Evolutionary conservation across 1,140 invertebrate species (phyloP).

Genomic region (Drosophila sulfurigaster): DNA sequence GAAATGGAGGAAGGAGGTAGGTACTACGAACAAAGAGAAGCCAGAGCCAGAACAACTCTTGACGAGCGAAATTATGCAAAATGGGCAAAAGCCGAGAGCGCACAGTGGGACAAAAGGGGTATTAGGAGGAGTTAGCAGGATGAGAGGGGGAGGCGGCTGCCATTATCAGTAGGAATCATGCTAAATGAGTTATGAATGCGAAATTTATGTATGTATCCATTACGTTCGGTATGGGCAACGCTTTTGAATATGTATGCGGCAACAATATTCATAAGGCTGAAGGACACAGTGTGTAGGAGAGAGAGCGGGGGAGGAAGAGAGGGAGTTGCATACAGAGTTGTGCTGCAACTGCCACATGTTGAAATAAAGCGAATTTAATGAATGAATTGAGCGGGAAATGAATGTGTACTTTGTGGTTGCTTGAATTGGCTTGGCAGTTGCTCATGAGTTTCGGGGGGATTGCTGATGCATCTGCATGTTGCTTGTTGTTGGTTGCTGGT

Average conservation of each 20-base stretch:
- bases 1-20: not conserved
- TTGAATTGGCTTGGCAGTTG: not conserved
- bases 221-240: not conserved
- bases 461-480: constrained; percentile 12
- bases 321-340: constrained; percentile 16
- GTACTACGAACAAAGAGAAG: not conserved
- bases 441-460: constrained; percentile 22
- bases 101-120: not conserved
- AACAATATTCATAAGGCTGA: constrained; percentile 46
- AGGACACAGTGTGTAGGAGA: constrained; percentile 24
- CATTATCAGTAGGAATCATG: constrained; percentile 40
- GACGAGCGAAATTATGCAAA: constrained; percentile 34
- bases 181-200: constrained; percentile 41
- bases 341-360: constrained; percentile 27
- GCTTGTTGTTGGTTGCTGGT: constrained; percentile 11
- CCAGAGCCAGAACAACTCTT: constrained; percentile 10
- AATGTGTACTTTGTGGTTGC: constrained; percentile 9
- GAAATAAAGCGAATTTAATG: constrained; percentile 59
- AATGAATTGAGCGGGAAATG: constrained; percentile 45
- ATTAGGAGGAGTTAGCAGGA: not conserved
- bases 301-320: not conserved
- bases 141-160: not conserved
- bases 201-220: constrained; percentile 24
- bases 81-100: not conserved
- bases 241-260: constrained; percentile 27